Evolutionary conservation across 1,140 invertebrate genomes (phyloP), one percentile per base, ranked within the genome.

Genomic region (Philaenus spumarius): DNA sequence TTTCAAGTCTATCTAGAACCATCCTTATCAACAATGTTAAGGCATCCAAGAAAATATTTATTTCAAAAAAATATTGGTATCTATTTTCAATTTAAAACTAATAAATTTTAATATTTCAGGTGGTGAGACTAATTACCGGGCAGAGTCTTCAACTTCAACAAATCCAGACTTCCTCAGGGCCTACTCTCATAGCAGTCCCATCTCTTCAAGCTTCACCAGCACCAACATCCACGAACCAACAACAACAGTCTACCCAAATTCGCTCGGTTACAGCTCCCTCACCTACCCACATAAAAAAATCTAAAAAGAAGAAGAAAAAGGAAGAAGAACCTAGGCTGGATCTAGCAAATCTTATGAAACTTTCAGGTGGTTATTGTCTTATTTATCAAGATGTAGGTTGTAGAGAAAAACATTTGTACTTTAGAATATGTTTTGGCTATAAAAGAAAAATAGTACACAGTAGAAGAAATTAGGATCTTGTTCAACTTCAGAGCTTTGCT

Each of bases 341-440:
- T 64, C 68, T 80, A 48, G 77, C 77, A 26, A 79, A 75, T 66
- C 75, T 80, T 17, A 80, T 80, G 70, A 79, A 79, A 64, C 74
- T 80, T 55, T 78, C 78, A 2, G 78, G 78, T 59, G 75, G 58
- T 24, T 11, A 43, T 1, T 43, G 39, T n/a, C n/a, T n/a, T n/a
- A n/a, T n/a, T n/a, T n/a, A n/a, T n/a, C n/a, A n/a, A n/a, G n/a
- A n/a, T n/a, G n/a, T n/a, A n/a, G n/a, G n/a, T n/a, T n/a, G n/a
- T n/a, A n/a, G n/a, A n/a, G n/a, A n/a, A n/a, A n/a, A n/a, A n/a
- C n/a, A n/a, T n/a, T n/a, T n/a, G n/a, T n/a, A n/a, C n/a, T n/a
- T n/a, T n/a, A n/a, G n/a, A n/a, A n/a, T n/a, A n/a, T n/a, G n/a
- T n/a, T n/a, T n/a, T n/a, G n/a, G n/a, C n/a, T n/a, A n/a, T n/a